These are phyloP conservation scores for Clivina fossor DNA, from an alignment of 2,888 invertebrate genomes.

Conservation along the genomic window DNA sequence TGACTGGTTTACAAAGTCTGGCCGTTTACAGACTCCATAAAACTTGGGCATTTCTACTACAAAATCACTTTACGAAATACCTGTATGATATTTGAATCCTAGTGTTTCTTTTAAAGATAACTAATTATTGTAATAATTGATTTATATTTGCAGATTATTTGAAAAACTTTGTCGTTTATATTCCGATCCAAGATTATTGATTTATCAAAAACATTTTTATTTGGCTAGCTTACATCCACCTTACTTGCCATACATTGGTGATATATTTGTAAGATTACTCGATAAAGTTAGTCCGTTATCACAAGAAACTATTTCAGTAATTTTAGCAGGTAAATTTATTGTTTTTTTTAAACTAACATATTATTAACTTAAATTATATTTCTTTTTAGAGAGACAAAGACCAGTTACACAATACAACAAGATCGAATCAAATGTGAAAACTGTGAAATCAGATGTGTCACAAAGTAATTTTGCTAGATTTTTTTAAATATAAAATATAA, in stretches of 20 bases:
- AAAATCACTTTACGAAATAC: constrained; percentile 57
- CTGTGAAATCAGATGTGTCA: too few species aligned
- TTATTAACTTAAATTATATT: too few species aligned
- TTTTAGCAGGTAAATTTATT: too few species aligned
- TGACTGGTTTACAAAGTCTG: constrained; percentile 57
- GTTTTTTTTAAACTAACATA: too few species aligned
- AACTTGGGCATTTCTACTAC: constrained; percentile 57
- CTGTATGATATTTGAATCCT: constrained; percentile 47
- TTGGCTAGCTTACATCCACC: constrained; percentile 50
- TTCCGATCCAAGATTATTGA: constrained; percentile 50
- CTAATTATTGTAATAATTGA: constrained; percentile 12
- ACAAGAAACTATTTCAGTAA: too few species aligned
- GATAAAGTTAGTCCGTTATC: constrained; percentile 44
- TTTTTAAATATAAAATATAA: too few species aligned
- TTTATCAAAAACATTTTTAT: constrained; percentile 53
- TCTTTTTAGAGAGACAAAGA: too few species aligned
- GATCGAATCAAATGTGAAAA: too few species aligned
- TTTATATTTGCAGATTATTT: constrained; percentile 51
- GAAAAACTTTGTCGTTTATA: constrained; percentile 55
- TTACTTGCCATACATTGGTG: constrained; percentile 56
- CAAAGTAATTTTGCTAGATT: too few species aligned
- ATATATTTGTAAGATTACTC: constrained; percentile 53
- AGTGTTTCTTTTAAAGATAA: constrained; percentile 1
- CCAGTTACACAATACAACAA: too few species aligned
- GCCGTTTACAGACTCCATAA: constrained; percentile 55